Evolutionary conservation across 1,140 invertebrate species (phyloP).

Genomic region (Penaeus vannamei): DNA sequence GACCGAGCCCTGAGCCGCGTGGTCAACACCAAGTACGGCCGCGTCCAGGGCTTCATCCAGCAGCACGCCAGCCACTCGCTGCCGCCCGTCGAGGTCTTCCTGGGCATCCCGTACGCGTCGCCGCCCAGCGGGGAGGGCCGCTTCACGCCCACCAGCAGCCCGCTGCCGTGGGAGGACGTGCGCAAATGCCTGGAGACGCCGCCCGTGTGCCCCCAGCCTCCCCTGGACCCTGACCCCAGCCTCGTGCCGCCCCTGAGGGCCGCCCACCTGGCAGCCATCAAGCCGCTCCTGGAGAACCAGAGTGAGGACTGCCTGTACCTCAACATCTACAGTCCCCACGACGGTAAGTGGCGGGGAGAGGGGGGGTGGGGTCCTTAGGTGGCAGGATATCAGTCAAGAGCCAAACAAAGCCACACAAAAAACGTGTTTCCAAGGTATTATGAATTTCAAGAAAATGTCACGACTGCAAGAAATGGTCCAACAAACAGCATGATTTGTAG

Average conservation of each 20-base stretch:
- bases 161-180: slow-evolving; percentile 68
- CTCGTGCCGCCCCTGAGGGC: slow-evolving; percentile 86
- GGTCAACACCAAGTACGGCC: slow-evolving; percentile 73
- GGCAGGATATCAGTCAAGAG: too few species aligned
- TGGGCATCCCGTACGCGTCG: slow-evolving; percentile 80
- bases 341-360: slow-evolving; percentile 78
- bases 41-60: slow-evolving; percentile 72
- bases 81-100: slow-evolving; percentile 82
- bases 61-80: slow-evolving; percentile 77
- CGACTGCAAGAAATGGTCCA: too few species aligned
- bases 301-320: slow-evolving; percentile 97
- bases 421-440: too few species aligned
- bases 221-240: slow-evolving; percentile 69
- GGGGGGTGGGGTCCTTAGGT: too few species aligned
- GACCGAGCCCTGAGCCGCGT: slow-evolving; percentile 69
- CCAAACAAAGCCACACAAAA: too few species aligned
- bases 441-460: too few species aligned
- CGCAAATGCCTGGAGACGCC: slow-evolving; percentile 65
- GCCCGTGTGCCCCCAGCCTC: slow-evolving; percentile 72
- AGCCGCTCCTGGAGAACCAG: slow-evolving; percentile 90
- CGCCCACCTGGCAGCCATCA: slow-evolving; percentile 87
- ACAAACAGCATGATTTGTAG: too few species aligned
- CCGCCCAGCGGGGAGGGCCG: slow-evolving; percentile 77
- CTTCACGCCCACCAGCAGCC: slow-evolving; percentile 75
- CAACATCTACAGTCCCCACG: slow-evolving; percentile 95